Evolutionary conservation across 2,797 vertebrate genomes (phyloP), one percentile per base, ranked within the genome.

Genomic region (Chelidonichthys spinosus): DNA sequence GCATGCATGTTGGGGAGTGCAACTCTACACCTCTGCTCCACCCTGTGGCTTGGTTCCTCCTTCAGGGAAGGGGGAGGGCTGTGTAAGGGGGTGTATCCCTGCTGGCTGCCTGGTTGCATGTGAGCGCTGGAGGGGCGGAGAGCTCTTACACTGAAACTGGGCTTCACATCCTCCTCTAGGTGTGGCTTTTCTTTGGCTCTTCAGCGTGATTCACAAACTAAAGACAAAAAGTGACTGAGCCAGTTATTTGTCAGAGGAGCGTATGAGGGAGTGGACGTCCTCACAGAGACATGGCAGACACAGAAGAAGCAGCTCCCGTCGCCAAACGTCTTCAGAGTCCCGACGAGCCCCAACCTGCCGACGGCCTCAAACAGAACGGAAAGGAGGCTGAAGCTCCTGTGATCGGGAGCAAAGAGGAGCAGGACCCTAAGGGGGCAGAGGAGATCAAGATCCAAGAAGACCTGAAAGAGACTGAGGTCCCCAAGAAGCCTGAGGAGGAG

Each of bases 371-470:
- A 62, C 60, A 78, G 60, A 90, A 89, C 3, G 89, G 78, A 4
- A 60, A 60, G 1, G 60, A 33, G 14, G 18, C 63, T 11, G 25
- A 25, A 25, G 50, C 58, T 8, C 69, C 61, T 0, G 74, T 6
- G 40, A 78, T 49, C 17, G 13, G 67, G 6, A 46, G 11, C 47
- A 74, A 76, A 3, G 61, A 81, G 43, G 53, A 83, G 1, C 62
- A 65, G 13, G 81, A 86, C 10, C 17, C 77, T 3, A 72, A 72
- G 63, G 8, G 49, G 0, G n/a, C 60, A 1, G 86, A 83, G 63
- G 90, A 90, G 60, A 64, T 7, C 5, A 79, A 83, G 40, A 81
- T 76, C 52, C 73, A 88, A 39, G 69, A 90, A 2, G 83, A 89
- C 5, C 68, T 68, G 47, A 77, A 85, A 35, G 79, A 92, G 52